Evolutionary conservation across 92 coral and sea anemone species (phyloP).

Genomic region (Ricordea florida): DNA sequence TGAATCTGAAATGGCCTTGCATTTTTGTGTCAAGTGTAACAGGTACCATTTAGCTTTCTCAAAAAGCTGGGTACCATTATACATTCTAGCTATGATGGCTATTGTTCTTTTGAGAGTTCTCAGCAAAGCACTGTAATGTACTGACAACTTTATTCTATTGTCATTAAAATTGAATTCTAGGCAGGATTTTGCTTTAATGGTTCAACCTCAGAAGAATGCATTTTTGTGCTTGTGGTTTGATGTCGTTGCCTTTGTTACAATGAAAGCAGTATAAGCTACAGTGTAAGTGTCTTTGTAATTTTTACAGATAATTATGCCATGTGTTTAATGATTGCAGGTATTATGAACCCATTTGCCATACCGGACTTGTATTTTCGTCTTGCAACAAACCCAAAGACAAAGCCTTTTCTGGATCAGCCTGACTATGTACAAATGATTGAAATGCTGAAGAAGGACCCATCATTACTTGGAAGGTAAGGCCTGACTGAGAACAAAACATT

Average conservation of each 20-base stretch:
- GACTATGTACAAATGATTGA: constrained; percentile 66
- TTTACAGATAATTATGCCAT: constrained; percentile 45
- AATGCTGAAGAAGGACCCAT: constrained; percentile 64
- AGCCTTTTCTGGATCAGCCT: constrained; percentile 76
- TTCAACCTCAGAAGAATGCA: not conserved
- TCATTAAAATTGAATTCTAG: not conserved
- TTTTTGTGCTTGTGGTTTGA: not conserved
- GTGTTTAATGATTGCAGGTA: too few relatives aligned
- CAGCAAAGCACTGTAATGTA: too few relatives aligned
- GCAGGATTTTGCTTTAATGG: not conserved
- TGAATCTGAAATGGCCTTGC: too few relatives aligned
- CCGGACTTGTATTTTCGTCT: constrained; percentile 76
- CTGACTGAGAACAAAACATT: not conserved
- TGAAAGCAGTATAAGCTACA: too few relatives aligned
- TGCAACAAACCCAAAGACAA: constrained; percentile 81
- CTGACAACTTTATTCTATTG: not conserved
- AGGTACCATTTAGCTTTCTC: too few relatives aligned
- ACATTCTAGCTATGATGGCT: too few relatives aligned
- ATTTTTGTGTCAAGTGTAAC: too few relatives aligned
- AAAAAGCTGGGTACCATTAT: too few relatives aligned
- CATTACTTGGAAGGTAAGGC: constrained; percentile 81
- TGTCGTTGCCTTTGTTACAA: too few relatives aligned
- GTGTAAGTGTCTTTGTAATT: too few relatives aligned
- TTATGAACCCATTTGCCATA: constrained; percentile 76
- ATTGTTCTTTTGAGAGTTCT: too few relatives aligned